These are phyloP conservation scores for Nomada flava DNA, from an alignment of 2,888 invertebrate genomes.

Conservation along the genomic window DNA sequence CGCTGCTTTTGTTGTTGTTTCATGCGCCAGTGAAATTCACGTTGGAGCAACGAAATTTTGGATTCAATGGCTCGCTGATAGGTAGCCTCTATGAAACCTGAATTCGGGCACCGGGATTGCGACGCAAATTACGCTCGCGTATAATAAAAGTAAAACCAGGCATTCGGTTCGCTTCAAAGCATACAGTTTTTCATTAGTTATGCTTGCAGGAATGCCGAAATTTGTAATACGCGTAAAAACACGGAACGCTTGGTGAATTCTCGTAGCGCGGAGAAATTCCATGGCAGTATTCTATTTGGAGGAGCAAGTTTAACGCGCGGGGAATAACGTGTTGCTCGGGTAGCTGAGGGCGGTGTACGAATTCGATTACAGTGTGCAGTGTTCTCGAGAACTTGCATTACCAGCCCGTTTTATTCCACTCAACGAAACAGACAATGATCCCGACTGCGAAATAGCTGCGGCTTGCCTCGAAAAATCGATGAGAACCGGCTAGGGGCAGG, in stretches of 20 bases:
- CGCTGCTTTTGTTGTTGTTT: too few relatives aligned
- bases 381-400: neutral
- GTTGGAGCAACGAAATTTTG: neutral
- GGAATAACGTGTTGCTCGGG: slow-evolving; percentile 8
- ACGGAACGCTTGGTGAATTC: neutral
- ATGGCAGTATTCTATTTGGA: neutral
- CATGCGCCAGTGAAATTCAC: too few relatives aligned
- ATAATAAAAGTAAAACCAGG: neutral
- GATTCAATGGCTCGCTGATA: neutral
- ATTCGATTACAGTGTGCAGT: slow-evolving; percentile 29
- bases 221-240: neutral
- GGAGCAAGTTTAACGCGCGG: neutral
- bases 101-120: neutral
- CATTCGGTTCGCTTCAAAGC: neutral
- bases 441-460: slow-evolving; percentile 5
- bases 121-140: neutral
- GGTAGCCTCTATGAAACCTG: neutral
- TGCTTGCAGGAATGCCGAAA: neutral
- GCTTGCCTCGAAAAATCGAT: slow-evolving; percentile 4
- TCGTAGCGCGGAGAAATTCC: neutral
- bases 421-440: slow-evolving; percentile 11
- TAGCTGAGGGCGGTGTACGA: neutral
- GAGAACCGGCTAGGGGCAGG: too few relatives aligned
- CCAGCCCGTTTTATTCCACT: neutral
- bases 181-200: neutral